These are phyloP conservation scores for Heliangelus exortis DNA, from an alignment of 2,797 vertebrate genomes.

Conservation along the genomic window DNA sequence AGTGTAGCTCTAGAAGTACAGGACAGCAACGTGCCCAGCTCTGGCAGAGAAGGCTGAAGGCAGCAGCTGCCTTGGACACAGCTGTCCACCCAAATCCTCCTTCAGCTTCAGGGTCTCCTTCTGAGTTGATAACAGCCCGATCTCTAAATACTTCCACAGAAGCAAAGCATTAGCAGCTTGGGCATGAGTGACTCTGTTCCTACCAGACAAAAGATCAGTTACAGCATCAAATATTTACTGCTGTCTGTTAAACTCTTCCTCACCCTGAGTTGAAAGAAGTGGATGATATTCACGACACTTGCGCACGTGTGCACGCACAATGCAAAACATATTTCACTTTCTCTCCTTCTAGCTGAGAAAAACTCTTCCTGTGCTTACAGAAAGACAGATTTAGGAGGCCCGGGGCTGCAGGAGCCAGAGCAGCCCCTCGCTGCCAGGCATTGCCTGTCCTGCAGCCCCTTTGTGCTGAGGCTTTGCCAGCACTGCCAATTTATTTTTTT, in stretches of 20 bases:
- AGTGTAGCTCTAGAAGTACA: background rate
- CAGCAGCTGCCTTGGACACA: background rate
- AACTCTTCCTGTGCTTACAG: background rate
- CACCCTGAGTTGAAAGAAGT: background rate
- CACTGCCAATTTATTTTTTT: background rate
- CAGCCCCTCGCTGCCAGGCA: background rate
- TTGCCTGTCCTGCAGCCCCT: background rate
- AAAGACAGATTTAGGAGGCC: background rate
- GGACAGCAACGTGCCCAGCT: background rate
- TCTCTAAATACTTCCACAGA: slow-evolving; percentile 35
- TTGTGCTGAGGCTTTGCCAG: background rate
- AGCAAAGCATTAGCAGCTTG: slow-evolving; percentile 21
- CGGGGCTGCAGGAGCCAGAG: background rate
- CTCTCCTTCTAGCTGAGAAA: background rate
- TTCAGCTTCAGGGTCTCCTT: slow-evolving; percentile 43
- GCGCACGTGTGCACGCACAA: fast-evolving
- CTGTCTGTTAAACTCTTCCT: background rate
- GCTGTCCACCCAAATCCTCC: background rate
- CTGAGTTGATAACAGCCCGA: slow-evolving; percentile 28
- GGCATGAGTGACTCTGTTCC: background rate
- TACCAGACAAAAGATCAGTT: background rate
- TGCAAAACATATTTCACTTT: background rate
- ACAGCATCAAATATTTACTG: background rate
- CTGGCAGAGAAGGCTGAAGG: background rate
- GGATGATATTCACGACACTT: fast-evolving